Conservation (phyloP, 2,797 vertebrate genomes). For the Gymnothorax javanicus region DNA sequence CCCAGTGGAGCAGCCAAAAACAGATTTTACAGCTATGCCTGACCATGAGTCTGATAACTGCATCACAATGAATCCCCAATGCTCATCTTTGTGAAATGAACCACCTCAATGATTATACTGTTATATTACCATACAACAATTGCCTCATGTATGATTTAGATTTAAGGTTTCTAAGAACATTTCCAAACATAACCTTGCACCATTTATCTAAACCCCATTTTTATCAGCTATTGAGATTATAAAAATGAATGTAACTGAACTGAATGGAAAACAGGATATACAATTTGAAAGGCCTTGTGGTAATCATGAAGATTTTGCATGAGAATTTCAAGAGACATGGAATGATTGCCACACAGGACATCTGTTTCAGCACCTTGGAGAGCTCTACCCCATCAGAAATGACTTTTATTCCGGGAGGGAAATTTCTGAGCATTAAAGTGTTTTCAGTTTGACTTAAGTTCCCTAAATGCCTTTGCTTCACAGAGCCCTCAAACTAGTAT, state of each 20-base stretch:
- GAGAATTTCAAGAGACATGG: not conserved
- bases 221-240: not conserved
- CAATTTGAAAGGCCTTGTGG: not conserved
- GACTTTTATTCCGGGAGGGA: not conserved
- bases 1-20: not conserved
- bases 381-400: not conserved
- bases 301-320: not conserved
- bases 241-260: not conserved
- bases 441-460: not conserved
- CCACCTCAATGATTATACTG: not conserved
- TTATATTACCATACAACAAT: too few species aligned
- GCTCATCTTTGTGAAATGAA: not conserved
- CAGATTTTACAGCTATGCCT: not conserved
- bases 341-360: not conserved
- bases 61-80: not conserved
- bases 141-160: not conserved
- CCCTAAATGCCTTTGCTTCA: not conserved
- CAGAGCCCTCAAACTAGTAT: not conserved
- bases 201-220: not conserved
- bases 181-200: not conserved
- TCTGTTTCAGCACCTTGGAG: constrained; percentile 22
- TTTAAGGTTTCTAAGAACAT: not conserved
- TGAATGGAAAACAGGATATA: not conserved
- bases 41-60: not conserved
- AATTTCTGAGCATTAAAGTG: not conserved